These are phyloP conservation scores for Syngnathus rostellatus DNA, from an alignment of 2,797 vertebrate genomes.

Conservation along the genomic window DNA sequence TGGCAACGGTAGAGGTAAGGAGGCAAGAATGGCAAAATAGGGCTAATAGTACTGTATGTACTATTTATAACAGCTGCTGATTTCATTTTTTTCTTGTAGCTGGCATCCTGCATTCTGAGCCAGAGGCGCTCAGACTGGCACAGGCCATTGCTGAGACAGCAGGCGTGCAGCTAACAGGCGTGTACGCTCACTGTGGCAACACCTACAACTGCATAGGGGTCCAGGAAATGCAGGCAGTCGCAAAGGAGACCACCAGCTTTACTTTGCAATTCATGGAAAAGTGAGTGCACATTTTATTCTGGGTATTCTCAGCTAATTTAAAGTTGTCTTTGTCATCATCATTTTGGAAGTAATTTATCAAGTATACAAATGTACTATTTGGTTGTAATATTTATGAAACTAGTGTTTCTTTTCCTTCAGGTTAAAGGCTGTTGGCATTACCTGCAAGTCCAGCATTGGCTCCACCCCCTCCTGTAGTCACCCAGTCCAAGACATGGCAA, in stretches of 20 bases:
- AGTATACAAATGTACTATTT: neutral
- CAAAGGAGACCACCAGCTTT: constrained; percentile 63
- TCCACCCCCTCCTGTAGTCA: constrained; percentile 82
- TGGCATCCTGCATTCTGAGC: constrained; percentile 64
- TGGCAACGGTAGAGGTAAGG: constrained; percentile 72
- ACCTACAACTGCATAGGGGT: constrained; percentile 69
- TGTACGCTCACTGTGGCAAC: constrained; percentile 82
- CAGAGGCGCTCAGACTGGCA: constrained; percentile 62
- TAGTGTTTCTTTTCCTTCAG: constrained; percentile 36
- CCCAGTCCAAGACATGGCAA: constrained; percentile 73
- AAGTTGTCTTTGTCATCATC: neutral
- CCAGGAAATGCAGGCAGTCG: constrained; percentile 63
- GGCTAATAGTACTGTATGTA: neutral
- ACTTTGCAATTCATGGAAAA: constrained; percentile 69
- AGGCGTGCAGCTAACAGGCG: constrained; percentile 68
- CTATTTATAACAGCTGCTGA: neutral
- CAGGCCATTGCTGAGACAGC: constrained; percentile 46
- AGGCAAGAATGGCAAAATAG: neutral
- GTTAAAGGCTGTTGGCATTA: constrained; percentile 66
- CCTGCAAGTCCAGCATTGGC: constrained; percentile 75
- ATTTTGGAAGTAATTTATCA: neutral
- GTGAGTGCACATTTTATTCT: constrained; percentile 48
- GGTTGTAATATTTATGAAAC: neutral
- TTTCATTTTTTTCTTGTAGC: constrained; percentile 43
- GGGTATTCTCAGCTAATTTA: neutral